Percentiles rank a stretch among this genome's conserved stretches.
Conservation (phyloP, 2,113 vertebrate species). For the Mohoua ochrocephala region DNA sequence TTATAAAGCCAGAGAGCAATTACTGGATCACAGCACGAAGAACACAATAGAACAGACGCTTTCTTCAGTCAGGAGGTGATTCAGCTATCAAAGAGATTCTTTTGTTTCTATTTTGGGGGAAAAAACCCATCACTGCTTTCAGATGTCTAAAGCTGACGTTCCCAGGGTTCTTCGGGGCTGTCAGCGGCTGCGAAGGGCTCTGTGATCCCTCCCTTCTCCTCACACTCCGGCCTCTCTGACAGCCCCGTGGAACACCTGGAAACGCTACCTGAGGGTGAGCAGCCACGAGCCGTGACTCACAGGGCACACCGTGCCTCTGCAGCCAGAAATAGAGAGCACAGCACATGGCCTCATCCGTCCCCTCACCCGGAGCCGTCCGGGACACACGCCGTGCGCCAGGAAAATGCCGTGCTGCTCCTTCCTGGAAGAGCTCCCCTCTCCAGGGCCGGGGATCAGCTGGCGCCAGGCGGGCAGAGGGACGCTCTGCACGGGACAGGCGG, state of each 20-base stretch:
- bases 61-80: constrained; percentile 24
- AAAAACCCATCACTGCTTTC: background rate
- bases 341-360: background rate
- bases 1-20: background rate
- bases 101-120: constrained; percentile 11
- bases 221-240: background rate
- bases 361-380: background rate
- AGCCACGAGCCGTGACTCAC: background rate
- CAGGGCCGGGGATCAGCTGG: background rate
- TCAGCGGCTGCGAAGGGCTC: background rate
- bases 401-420: background rate
- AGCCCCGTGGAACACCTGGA: fast-evolving
- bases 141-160: background rate
- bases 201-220: background rate
- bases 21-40: background rate
- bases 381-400: background rate
- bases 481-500: background rate
- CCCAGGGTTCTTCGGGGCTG: background rate
- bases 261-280: background rate
- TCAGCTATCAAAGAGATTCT: constrained; percentile 17
- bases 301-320: background rate
- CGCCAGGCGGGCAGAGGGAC: background rate
- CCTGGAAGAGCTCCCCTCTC: background rate
- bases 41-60: background rate
- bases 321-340: background rate